These are phyloP conservation scores for Monoplex corrugatus DNA, from an alignment of 2,888 invertebrate genomes.

Conservation along the genomic window DNA sequence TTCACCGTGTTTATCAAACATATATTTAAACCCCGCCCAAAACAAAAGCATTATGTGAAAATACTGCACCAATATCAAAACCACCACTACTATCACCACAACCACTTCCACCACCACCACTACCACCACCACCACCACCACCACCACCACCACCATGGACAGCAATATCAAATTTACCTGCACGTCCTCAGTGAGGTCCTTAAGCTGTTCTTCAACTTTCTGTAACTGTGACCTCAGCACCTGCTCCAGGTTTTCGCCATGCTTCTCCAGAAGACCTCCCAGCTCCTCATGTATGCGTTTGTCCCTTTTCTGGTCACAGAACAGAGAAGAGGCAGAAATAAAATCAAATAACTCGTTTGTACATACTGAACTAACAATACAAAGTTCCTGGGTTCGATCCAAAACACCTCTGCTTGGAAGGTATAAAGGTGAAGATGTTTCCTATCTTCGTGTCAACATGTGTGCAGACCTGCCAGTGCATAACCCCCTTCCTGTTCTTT, in stretches of 20 bases:
- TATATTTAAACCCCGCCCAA: no score
- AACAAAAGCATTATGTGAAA: no score
- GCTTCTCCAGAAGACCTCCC: background rate
- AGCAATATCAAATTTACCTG: background rate
- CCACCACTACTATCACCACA: background rate
- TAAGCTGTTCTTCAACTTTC: conserved; percentile 12
- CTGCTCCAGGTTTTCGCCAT: background rate
- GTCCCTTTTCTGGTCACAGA: conserved; percentile 21
- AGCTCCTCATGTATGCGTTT: background rate
- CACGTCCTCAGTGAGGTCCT: conserved; percentile 16
- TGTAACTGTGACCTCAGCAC: background rate
- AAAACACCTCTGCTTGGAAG: no score
- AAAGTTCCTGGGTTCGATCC: no score
- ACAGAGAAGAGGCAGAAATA: background rate
- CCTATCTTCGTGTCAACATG: no score
- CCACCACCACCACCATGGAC: background rate
- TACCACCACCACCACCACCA: background rate
- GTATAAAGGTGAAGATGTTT: no score
- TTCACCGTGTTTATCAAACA: no score
- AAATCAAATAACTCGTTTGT: no score
- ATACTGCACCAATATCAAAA: background rate
- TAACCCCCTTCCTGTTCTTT: no score
- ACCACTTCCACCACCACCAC: background rate
- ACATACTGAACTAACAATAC: no score
- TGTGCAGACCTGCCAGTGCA: no score